phyloP scores from a whole-genome alignment of 2,888 invertebrate genomes.

The Eudasyphora cyanicolor region DNA sequence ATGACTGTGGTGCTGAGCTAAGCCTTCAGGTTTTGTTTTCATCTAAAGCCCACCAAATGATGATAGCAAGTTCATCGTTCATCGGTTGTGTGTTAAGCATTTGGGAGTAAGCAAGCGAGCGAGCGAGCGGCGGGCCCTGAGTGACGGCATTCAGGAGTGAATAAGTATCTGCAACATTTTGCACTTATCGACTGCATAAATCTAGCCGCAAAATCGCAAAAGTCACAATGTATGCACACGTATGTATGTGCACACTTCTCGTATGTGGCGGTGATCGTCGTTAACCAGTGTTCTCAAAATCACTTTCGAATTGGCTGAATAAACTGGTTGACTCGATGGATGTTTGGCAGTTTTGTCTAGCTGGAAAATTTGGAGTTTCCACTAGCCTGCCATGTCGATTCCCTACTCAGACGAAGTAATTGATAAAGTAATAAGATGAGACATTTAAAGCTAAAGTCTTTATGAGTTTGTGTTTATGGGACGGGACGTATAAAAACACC shows the following conservation, averaged over 20 bases:
- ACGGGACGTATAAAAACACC: neutral
- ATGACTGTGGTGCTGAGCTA: constrained; percentile 20
- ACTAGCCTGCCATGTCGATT: neutral
- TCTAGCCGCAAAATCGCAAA: constrained; percentile 71
- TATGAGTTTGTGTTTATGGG: neutral
- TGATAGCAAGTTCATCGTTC: constrained; percentile 63
- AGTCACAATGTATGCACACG: constrained; percentile 57
- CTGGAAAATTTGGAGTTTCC: neutral
- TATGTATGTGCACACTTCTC: constrained; percentile 46
- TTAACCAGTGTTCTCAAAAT: constrained; percentile 48
- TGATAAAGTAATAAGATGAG: constrained; percentile 5
- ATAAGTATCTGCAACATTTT: constrained; percentile 78
- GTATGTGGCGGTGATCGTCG: constrained; percentile 70
- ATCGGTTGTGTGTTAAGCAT: constrained; percentile 63
- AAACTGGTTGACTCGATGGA: constrained; percentile 41
- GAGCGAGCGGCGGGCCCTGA: constrained; percentile 57
- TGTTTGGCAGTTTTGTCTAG: constrained; percentile 60
- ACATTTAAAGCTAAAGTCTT: constrained; percentile 1
- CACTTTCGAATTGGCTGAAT: constrained; percentile 43
- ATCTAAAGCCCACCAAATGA: constrained; percentile 60
- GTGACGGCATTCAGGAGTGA: constrained; percentile 68
- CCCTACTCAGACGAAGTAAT: constrained; percentile 2
- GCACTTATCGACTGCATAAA: constrained; percentile 77
- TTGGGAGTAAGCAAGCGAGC: constrained; percentile 43
- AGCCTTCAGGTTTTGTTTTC: constrained; percentile 57